Conservation (phyloP, 1,140 invertebrate species). For the Sarcophaga peregrina region DNA sequence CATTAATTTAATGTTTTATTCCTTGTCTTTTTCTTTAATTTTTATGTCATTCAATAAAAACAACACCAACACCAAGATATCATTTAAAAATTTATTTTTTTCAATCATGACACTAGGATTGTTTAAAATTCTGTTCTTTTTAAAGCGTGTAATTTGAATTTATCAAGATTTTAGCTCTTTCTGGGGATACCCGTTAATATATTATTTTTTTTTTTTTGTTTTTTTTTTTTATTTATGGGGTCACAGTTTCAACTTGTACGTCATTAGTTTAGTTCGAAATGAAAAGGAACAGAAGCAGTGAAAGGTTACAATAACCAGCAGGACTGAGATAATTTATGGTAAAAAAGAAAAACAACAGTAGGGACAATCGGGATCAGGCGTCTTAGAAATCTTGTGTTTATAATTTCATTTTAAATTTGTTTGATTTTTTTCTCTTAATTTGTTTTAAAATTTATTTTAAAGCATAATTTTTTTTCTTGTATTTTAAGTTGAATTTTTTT, state of each 20-base stretch:
- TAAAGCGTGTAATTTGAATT: too few relatives aligned
- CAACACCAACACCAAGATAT: slow-evolving; percentile 16
- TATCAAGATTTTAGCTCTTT: too few relatives aligned
- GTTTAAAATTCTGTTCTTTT: too few relatives aligned
- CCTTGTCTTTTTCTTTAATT: slow-evolving; percentile 10
- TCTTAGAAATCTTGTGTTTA: neutral
- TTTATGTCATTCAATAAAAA: slow-evolving; percentile 13
- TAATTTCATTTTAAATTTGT: neutral
- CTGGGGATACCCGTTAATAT: too few relatives aligned
- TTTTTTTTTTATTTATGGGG: too few relatives aligned
- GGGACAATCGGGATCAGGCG: neutral
- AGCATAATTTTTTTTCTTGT: neutral
- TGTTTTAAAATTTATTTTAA: neutral
- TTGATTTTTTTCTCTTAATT: neutral
- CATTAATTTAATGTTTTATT: neutral
- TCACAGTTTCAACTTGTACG: neutral
- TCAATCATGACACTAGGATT: neutral
- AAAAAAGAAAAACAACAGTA: neutral
- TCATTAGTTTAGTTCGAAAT: neutral
- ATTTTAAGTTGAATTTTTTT: neutral
- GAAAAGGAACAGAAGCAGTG: too few relatives aligned
- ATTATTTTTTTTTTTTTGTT: too few relatives aligned
- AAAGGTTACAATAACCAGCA: too few relatives aligned
- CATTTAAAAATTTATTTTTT: neutral
- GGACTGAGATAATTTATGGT: too few relatives aligned